Percentiles rank a stretch among this genome's conserved stretches.
phyloP scores from a whole-genome alignment of 2,113 vertebrate species.

The Laticauda colubrina region DNA sequence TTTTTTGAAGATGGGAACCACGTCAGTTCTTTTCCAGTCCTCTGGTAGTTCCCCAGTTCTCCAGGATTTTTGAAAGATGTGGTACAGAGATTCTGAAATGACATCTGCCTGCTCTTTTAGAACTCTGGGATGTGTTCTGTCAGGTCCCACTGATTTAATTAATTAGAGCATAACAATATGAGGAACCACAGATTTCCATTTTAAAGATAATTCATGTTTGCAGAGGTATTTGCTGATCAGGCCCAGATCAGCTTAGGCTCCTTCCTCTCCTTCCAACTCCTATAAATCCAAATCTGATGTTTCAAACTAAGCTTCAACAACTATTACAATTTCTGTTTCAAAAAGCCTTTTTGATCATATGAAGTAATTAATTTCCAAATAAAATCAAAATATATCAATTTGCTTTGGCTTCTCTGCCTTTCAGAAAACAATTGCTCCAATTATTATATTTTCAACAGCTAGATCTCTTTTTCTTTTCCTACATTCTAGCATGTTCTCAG shows the following conservation, averaged over 20 bases:
- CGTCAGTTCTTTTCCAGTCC: no score
- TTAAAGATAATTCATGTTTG: neutral
- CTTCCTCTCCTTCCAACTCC: neutral
- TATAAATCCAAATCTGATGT: neutral
- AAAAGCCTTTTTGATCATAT: neutral
- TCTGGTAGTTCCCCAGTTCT: no score
- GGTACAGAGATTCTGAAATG: no score
- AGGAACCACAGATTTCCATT: neutral
- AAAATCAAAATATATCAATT: neutral
- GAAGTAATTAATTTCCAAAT: neutral
- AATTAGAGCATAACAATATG: neutral
- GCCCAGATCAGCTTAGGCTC: no score
- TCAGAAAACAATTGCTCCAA: neutral
- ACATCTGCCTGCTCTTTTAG: no score
- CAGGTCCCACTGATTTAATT: no score
- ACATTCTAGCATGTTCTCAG: neutral
- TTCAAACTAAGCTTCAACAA: neutral
- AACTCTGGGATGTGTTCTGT: no score
- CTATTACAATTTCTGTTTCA: neutral
- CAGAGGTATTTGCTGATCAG: neutral
- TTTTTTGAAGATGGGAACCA: no score
- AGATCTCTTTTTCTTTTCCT: neutral
- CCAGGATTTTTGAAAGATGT: no score
- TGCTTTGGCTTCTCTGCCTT: neutral
- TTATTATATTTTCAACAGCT: neutral